Conservation (phyloP, 2,113 vertebrate genomes). For the Motacilla alba region DNA sequence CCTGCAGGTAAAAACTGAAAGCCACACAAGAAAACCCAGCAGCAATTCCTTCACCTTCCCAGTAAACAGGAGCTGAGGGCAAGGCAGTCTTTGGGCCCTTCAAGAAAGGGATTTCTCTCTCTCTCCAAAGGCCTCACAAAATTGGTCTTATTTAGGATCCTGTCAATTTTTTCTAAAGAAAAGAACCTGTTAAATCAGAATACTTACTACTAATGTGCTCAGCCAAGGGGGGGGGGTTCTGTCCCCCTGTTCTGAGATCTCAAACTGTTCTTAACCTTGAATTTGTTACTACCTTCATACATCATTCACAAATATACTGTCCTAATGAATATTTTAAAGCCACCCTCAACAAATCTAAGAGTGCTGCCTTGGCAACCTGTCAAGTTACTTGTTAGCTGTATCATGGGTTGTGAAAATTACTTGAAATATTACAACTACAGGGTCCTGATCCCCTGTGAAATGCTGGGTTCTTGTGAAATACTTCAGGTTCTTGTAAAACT, state of each 20-base stretch:
- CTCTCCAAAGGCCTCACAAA: background rate
- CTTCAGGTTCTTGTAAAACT: background rate
- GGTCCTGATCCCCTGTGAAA: background rate
- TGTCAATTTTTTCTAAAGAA: background rate
- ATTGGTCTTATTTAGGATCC: background rate
- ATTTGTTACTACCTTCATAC: background rate
- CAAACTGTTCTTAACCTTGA: conserved; percentile 19
- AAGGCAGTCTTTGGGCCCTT: background rate
- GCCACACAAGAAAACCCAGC: background rate
- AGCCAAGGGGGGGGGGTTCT: background rate
- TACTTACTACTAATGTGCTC: background rate
- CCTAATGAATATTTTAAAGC: conserved; percentile 52
- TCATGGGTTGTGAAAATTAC: background rate
- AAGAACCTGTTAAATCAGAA: background rate
- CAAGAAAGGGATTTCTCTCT: background rate
- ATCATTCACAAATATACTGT: conserved; percentile 23
- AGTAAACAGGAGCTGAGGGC: background rate
- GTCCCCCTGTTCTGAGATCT: background rate
- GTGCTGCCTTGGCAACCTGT: conserved; percentile 3
- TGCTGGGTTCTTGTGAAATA: background rate
- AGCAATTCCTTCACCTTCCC: background rate
- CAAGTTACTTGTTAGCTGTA: background rate
- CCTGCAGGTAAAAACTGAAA: background rate
- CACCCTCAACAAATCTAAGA: background rate
- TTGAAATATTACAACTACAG: background rate